Evolutionary conservation across 2,888 invertebrate species (phyloP).

Genomic region (Andrena camellia): DNA sequence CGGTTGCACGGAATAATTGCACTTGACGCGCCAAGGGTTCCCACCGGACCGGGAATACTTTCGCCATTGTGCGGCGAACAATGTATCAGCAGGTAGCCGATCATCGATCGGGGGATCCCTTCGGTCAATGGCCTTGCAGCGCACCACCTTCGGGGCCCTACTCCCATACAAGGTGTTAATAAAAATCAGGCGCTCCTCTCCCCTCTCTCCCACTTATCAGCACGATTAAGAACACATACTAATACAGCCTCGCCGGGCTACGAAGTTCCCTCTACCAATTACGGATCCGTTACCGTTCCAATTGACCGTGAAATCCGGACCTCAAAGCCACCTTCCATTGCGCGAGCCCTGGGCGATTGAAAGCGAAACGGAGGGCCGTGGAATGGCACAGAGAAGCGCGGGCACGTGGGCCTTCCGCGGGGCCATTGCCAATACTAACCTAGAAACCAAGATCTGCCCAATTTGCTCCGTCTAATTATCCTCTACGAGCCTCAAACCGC

Average conservation of each 20-base stretch:
- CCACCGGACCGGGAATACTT: conserved; percentile 58
- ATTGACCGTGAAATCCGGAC: no score
- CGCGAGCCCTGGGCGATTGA: background rate
- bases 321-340: no score
- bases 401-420: no score
- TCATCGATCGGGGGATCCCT: conserved; percentile 71
- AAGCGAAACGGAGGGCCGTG: background rate
- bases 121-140: conserved; percentile 75
- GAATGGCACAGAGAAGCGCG: no score
- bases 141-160: conserved; percentile 28
- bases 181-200: conserved; percentile 6
- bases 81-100: conserved; percentile 77
- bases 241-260: no score
- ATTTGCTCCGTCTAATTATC: background rate
- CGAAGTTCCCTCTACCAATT: no score
- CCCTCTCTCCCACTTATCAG: background rate
- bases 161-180: conserved; percentile 38
- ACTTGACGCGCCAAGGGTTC: conserved; percentile 65
- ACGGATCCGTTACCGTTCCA: no score
- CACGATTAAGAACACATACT: background rate
- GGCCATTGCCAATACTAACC: no score
- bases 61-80: conserved; percentile 70
- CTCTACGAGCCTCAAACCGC: no score
- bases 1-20: conserved; percentile 68
- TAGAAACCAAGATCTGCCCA: background rate